phyloP scores from a whole-genome alignment of 2,888 invertebrate species.

The Caenorhabditis sulstoni region DNA sequence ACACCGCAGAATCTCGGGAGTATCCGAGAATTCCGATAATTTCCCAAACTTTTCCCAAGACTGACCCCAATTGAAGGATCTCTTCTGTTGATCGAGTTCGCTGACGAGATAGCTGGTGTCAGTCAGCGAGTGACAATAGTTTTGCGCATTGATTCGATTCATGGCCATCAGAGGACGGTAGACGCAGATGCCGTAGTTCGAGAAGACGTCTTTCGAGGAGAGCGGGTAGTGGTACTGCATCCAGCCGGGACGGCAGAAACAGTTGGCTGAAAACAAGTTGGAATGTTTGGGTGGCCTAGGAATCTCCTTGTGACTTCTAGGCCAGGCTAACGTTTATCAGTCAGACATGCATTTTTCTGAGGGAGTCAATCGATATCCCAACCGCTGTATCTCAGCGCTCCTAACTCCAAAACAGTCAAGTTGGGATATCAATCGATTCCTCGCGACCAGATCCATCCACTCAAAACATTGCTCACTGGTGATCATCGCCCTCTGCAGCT shows the following conservation, averaged over 20 bases:
- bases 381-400: no score
- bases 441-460: no score
- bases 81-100: constrained; percentile 44
- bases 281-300: no score
- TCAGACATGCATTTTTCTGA: no score
- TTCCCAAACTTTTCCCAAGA: no score
- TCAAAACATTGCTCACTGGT: constrained; percentile 33
- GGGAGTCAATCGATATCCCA: no score
- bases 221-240: constrained; percentile 37
- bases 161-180: constrained; percentile 12
- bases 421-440: no score
- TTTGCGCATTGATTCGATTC: constrained; percentile 29
- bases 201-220: constrained; percentile 1
- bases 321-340: no score
- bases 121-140: constrained; percentile 23
- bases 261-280: constrained; percentile 25
- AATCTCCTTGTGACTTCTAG: no score
- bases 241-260: constrained; percentile 48
- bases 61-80: constrained; percentile 44
- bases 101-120: constrained; percentile 26
- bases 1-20: no score
- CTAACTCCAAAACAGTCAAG: no score
- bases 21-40: no score
- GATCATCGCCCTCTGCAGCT: constrained; percentile 19
- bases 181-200: constrained; percentile 40